Conservation (phyloP, 2,113 vertebrate species). For the Ploceus nigricollis region DNA sequence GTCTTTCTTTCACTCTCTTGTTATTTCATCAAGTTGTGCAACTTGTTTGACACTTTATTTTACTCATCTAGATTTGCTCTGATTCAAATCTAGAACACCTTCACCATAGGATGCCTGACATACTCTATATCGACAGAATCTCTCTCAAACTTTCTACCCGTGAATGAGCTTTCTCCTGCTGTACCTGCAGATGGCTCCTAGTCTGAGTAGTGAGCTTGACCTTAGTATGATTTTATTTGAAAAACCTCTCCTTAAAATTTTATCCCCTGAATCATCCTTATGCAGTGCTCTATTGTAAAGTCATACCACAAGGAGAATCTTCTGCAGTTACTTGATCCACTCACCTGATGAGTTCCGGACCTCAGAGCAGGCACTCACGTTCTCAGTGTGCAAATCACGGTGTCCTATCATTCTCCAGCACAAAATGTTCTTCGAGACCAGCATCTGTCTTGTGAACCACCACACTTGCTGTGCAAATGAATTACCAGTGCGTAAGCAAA, state of each 20-base stretch:
- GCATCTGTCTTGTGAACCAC: neutral
- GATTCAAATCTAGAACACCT: neutral
- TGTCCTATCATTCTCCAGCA: neutral
- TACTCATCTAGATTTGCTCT: neutral
- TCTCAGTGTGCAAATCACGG: neutral
- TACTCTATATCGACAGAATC: neutral
- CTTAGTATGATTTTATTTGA: neutral
- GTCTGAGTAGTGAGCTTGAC: neutral
- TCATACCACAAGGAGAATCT: neutral
- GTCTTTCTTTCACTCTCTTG: neutral
- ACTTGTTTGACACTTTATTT: neutral
- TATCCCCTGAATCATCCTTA: neutral
- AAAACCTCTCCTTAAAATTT: neutral
- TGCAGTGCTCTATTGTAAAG: neutral
- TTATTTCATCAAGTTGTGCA: neutral
- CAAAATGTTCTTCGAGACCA: neutral
- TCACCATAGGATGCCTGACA: neutral
- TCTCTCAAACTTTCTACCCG: neutral
- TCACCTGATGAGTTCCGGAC: neutral
- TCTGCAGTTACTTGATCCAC: neutral
- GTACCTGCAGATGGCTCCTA: neutral
- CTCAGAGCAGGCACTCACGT: neutral
- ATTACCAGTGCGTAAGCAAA: accelerated
- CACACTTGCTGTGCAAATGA: neutral
- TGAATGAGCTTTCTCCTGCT: neutral